Evolutionary conservation across 2,888 invertebrate species (phyloP).

Genomic region (Chydorus sphaericus): DNA sequence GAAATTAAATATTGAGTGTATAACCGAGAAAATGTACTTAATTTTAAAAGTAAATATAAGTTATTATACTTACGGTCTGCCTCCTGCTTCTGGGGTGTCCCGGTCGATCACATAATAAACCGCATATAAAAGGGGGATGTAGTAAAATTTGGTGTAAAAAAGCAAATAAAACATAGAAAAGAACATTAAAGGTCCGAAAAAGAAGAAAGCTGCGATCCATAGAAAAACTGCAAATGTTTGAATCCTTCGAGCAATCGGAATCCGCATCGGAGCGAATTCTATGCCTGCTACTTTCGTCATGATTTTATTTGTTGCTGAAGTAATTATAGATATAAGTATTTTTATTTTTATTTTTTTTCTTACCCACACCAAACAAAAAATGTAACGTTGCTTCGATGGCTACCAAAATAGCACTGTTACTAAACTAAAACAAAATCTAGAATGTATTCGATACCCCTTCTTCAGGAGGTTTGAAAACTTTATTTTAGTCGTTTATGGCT

Average conservation of each 20-base stretch:
- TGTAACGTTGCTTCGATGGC: no score
- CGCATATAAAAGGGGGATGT: slow-evolving; percentile 23
- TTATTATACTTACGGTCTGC: slow-evolving; percentile 21
- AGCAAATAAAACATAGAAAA: slow-evolving; percentile 43
- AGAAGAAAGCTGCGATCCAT: slow-evolving; percentile 50
- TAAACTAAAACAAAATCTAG: no score
- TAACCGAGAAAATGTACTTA: neutral
- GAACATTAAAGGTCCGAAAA: slow-evolving; percentile 29
- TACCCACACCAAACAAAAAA: no score
- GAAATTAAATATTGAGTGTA: slow-evolving; percentile 24
- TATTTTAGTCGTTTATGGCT: no score
- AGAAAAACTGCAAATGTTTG: slow-evolving; percentile 61
- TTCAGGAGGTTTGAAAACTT: no score
- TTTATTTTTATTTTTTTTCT: no score
- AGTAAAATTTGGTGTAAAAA: slow-evolving; percentile 27
- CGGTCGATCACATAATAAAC: slow-evolving; percentile 17
- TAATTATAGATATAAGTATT: no score
- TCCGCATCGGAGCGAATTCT: slow-evolving; percentile 66
- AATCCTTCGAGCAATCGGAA: slow-evolving; percentile 60
- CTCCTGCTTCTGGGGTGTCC: slow-evolving; percentile 17
- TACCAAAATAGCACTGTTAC: no score
- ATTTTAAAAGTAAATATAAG: neutral
- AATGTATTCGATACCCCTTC: no score
- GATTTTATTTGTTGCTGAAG: no score
- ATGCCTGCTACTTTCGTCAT: slow-evolving; percentile 43